Evolutionary conservation across 2,797 vertebrate species (phyloP).

Genomic region (Hydrocynus forskahlii): DNA sequence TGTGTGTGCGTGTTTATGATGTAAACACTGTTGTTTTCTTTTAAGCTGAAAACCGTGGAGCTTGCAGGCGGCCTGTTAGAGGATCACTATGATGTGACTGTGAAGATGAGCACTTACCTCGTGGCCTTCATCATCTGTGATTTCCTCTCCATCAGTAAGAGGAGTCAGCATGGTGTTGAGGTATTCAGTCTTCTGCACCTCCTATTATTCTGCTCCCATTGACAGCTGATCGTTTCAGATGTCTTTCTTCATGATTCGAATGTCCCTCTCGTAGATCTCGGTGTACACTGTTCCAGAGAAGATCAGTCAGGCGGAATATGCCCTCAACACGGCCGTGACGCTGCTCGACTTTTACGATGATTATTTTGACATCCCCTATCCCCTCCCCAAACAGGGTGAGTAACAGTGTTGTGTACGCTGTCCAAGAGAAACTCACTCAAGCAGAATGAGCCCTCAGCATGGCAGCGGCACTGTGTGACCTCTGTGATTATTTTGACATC

Average conservation of each 20-base stretch:
- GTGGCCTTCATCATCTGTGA: constrained; percentile 92
- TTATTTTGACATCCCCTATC: constrained; percentile 91
- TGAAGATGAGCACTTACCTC: constrained; percentile 94
- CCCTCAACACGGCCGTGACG: constrained; percentile 86
- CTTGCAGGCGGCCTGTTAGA: constrained; percentile 82
- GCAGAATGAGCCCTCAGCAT: neutral
- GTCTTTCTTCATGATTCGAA: neutral
- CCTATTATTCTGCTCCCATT: neutral
- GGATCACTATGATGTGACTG: constrained; percentile 87
- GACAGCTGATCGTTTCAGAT: neutral
- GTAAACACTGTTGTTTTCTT: neutral
- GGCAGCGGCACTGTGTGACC: neutral
- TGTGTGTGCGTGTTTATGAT: neutral
- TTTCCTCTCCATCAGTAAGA: constrained; percentile 89
- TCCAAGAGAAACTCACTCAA: neutral
- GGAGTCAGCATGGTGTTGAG: constrained; percentile 84
- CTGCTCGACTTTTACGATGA: constrained; percentile 92
- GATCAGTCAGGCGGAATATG: constrained; percentile 85
- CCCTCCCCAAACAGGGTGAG: constrained; percentile 90
- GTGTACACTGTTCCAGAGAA: constrained; percentile 87
- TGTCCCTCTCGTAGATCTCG: constrained; percentile 78
- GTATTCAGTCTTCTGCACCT: constrained; percentile 61
- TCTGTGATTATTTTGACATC: neutral
- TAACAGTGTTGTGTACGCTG: neutral
- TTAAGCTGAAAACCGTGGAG: constrained; percentile 81